Evolutionary conservation across 2,888 invertebrate genomes (phyloP), one percentile per base, ranked within the genome.

Genomic region (Anthophora plumipes): DNA sequence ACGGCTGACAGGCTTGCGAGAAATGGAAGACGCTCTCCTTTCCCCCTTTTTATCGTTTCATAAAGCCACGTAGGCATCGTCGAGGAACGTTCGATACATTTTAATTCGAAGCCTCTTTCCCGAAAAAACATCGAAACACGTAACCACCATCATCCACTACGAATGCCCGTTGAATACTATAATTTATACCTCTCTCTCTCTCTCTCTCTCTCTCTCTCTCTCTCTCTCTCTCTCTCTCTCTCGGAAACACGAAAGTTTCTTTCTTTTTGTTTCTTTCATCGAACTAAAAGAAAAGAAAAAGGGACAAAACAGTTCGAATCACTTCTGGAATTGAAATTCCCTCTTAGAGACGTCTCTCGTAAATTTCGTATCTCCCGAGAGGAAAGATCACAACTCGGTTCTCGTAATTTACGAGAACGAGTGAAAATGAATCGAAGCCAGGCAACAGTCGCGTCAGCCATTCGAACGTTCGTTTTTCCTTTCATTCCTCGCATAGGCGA

Each of bases 361-460:
- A 50, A 5, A 50, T 0, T n/a, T 54, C n/a, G 17, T 11, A n/a
- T 17, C 3, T 48, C n/a, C n/a, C n/a, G n/a, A n/a, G n/a, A n/a
- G n/a, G n/a, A n/a, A n/a, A n/a, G n/a, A n/a, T n/a, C n/a, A n/a
- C n/a, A n/a, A n/a, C n/a, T n/a, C n/a, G n/a, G n/a, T n/a, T n/a
- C n/a, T n/a, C n/a, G n/a, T n/a, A n/a, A n/a, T n/a, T n/a, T n/a
- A n/a, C n/a, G n/a, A n/a, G n/a, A n/a, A 70, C 55, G 55, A 63
- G 63, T 39, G 50, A 71, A 76, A 76, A 70, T 76, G 20, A 20
- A 31, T 50, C 12, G 57, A 6, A 68, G 74, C 60, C 46, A 39
- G 39, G 12, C 11, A 55, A 17, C 22, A 52, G 50, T 9, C 50
- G 9, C 31, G 64, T 20, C 41, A 8, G 41, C 31, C 39, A 20